Percentiles rank a stretch among this genome's conserved stretches.
Conservation (phyloP, 2,113 vertebrate genomes). For the Melanotaenia duboulayi region DNA sequence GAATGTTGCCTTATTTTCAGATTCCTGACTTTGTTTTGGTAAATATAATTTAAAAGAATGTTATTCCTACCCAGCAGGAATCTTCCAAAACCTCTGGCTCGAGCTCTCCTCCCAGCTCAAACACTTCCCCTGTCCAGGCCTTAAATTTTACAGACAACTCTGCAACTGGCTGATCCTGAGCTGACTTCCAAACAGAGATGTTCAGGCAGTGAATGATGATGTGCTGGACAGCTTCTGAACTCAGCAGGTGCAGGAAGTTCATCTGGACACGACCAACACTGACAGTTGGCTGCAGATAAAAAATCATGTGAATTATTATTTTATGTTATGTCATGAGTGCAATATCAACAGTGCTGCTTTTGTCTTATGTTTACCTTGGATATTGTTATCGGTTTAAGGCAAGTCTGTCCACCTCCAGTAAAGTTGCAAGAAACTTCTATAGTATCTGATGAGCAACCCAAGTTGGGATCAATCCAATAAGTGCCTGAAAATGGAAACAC, state of each 20-base stretch:
- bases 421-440: constrained; percentile 96
- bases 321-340: not conserved
- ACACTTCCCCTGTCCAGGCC: constrained; percentile 91
- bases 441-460: constrained; percentile 94
- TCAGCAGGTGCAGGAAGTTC: constrained; percentile 97
- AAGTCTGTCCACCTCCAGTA: constrained; percentile 92
- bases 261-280: constrained; percentile 91
- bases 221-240: constrained; percentile 93
- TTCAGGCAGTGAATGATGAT: constrained; percentile 96
- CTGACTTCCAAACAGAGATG: constrained; percentile 86
- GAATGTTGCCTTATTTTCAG: not conserved
- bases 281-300: constrained; percentile 85
- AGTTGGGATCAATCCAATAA: constrained; percentile 98
- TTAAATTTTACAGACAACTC: constrained; percentile 86
- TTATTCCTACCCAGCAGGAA: constrained; percentile 89
- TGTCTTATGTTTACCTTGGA: constrained; percentile 87
- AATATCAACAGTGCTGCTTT: not conserved
- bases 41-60: constrained; percentile 7
- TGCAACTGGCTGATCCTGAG: constrained; percentile 63
- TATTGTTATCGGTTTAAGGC: constrained; percentile 90
- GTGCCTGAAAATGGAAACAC: constrained; percentile 81
- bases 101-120: constrained; percentile 86
- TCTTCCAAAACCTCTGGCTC: constrained; percentile 89
- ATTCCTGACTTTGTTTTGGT: not conserved
- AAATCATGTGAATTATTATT: not conserved